Conservation (phyloP, 2,113 vertebrate genomes). For the Piaya cayana region DNA sequence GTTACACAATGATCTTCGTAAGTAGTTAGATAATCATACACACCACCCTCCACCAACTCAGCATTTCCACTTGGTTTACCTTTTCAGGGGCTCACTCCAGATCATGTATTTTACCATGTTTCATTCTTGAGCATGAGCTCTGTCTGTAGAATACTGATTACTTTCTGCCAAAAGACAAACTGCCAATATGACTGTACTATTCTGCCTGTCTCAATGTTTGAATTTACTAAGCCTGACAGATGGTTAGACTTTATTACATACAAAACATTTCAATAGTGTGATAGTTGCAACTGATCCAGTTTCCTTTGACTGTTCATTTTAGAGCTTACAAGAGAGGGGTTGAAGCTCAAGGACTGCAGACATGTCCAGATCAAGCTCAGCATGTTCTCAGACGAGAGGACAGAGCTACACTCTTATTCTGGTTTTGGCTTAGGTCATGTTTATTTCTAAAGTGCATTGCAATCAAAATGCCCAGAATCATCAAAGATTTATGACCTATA, state of each 20-base stretch:
- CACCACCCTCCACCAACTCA: neutral
- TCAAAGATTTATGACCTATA: neutral
- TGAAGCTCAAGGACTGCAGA: neutral
- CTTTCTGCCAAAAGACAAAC: neutral
- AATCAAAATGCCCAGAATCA: neutral
- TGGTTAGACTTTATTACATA: neutral
- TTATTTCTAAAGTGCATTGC: neutral
- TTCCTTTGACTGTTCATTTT: neutral
- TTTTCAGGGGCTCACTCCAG: neutral
- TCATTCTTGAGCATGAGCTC: neutral
- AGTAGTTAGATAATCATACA: neutral
- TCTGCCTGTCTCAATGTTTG: neutral
- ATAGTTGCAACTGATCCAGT: neutral
- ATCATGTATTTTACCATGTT: neutral
- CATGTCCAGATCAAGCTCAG: neutral
- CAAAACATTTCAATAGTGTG: neutral
- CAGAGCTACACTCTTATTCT: neutral
- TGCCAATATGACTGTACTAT: neutral
- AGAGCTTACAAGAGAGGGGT: neutral
- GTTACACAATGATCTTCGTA: neutral
- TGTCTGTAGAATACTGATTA: neutral
- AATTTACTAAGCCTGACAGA: neutral
- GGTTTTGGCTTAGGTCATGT: neutral
- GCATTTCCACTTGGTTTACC: neutral
- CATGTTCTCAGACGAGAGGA: neutral